Base-by-base conservation (phyloP, 1,140 invertebrate genomes). In the Arctopsyche grandis region DNA sequence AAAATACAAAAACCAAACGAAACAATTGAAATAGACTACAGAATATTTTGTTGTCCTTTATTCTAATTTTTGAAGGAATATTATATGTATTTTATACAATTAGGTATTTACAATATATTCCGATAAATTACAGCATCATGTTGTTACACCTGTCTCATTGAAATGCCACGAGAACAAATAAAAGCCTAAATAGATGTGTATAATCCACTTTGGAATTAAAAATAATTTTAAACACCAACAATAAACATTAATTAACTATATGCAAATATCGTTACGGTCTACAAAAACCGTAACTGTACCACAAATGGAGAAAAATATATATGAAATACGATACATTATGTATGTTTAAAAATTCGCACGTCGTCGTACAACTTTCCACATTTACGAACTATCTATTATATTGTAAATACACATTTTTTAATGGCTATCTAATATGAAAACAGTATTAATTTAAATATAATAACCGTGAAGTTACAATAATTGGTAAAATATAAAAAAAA, bases 21-120 rank as follows among this genome's bases (percentile, higher is more conserved):
- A 38, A 46, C 9, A 73, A 73, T 73, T n/a, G 48, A 60, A 24
- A 44, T 48, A 69, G 88, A 89, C 83, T 85, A 86, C 84, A 86
- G 86, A 86, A 85, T 77, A 84, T 86, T 86, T 85, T 84, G 85
- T 87, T 85, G 84, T 87, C 85, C 87, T 88, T 88, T 83, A 73
- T 73, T 73, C 70, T 73, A 73, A 9, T 48, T 38, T 38, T 66
- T 52, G 43, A 73, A 73, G n/a, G 70, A 73, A 73, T 70, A 52
- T 9, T 60, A 60, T 60, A 73, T 73, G 38, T 73, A 73, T 73
- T 73, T 52, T 73, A 73, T 73, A 73, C 70, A 73, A 73, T 73
- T 46, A 73, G 26, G 12, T 79, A 79, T 79, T 79, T 75, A 75
- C 74, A 79, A 73, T 48, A 75, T 66, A 75, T 75, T 70, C 22